Evolutionary conservation across 2,113 vertebrate genomes (phyloP), one percentile per base, ranked within the genome.

Genomic region (Pachyramphus minor): DNA sequence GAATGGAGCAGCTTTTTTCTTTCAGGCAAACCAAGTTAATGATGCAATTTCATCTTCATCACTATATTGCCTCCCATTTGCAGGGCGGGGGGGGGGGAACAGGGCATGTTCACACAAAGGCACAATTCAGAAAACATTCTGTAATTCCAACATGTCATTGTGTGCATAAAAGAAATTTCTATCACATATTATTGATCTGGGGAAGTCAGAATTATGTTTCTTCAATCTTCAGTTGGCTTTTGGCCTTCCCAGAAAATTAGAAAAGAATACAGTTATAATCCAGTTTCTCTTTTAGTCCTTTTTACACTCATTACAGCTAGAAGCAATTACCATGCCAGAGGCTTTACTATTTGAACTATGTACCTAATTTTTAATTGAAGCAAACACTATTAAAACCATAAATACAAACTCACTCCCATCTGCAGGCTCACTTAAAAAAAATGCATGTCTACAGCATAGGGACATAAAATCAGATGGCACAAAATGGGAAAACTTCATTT

Each of bases 111-210:
- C 58, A 77, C 37, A 63, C 86, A 67, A 16, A 53, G 28, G 37
- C 59, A 80, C 1, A 1, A 93, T 67, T 95, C 90, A 92, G 62
- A 87, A 92, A 44, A 49, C 55, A 87, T 92, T 62, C 55, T 30
- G 33, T 82, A 96, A 96, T 87, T 67, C 58, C 24, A 74, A 55
- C 42, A 82, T 47, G 37, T 64, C 37, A 76, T 93, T 97, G 84
- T 95, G 58, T 30, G 64, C 76, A 86, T 92, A 81, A 95, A 97
- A 88, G 5, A 39, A 69, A 91, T 74, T 37, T 41, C 17, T 30
- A 89, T 11, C 45, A 74, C 42, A 78, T 21, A n/a, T 71, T 81
- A 92, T 82, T 28, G 42, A 89, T 81, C 17, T n/a, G 25, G 37
- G 17, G 31, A 96, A 93, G 53, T 56, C 85, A 91, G 45, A 87